phyloP scores from a whole-genome alignment of 2,888 invertebrate species.

The Camponotus fellah region DNA sequence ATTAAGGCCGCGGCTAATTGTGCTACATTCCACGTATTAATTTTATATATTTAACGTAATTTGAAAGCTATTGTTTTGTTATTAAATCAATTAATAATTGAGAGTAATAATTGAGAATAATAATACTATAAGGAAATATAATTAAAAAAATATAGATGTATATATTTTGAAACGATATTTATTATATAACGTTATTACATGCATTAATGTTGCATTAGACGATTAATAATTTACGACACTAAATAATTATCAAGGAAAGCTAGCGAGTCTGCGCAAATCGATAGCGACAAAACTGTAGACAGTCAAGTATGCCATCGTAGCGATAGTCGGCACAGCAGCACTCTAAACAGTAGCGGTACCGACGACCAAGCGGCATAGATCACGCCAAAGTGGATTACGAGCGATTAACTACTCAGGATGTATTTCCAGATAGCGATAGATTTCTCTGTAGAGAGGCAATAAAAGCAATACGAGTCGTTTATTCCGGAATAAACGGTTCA shows the following conservation, averaged over 20 bases:
- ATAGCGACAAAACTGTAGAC: constrained; percentile 16
- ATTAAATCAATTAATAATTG: neutral
- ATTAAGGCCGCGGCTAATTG: neutral
- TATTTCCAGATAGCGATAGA: constrained; percentile 53
- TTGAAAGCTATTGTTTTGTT: neutral
- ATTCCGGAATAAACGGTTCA: constrained; percentile 7
- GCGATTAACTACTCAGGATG: constrained; percentile 53
- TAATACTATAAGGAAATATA: too few species aligned
- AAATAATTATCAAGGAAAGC: constrained; percentile 12
- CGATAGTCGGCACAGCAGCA: constrained; percentile 48
- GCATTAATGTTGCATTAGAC: neutral
- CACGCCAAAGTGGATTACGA: constrained; percentile 56
- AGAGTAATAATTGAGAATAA: neutral
- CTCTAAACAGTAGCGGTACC: constrained; percentile 35
- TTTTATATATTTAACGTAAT: neutral
- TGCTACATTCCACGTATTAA: neutral
- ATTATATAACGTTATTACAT: neutral
- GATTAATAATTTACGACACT: too few species aligned
- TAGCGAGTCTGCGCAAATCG: constrained; percentile 22
- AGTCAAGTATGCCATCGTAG: constrained; percentile 3
- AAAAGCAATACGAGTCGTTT: constrained; percentile 37
- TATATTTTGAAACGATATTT: neutral
- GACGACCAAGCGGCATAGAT: constrained; percentile 47
- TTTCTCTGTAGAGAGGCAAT: constrained; percentile 33
- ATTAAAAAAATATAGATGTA: neutral